Base-by-base conservation (phyloP, 2,888 invertebrate genomes). In the Volucella inanis region DNA sequence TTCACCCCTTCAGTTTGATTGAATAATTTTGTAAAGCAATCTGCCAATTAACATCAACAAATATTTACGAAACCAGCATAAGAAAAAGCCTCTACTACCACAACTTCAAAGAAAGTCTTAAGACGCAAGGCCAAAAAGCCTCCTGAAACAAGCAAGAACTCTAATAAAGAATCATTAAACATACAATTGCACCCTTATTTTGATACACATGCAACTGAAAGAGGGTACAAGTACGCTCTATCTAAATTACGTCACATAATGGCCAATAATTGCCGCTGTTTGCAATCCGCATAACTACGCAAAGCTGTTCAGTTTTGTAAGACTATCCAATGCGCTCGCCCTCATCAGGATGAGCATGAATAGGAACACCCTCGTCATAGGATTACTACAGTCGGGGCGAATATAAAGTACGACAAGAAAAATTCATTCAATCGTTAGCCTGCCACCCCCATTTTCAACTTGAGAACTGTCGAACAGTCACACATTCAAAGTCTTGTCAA, bases 401-500 rank as follows among this genome's bases (percentile, higher is more conserved):
- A 14, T 39, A 4, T 12, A 57, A 15, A 14, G n/a, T 45, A 45
- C 2, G 45, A 45, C 10, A 39, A 52, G 14, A 12, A 61, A 65
- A 71, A 72, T 14, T 52, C 54, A 68, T 62, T 38, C 45, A 70
- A 71, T 71, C 49, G 55, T 59, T 41, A 52, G 64, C 47, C n/a
- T 45, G n/a, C 14, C 62, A 50, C 75, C 71, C 76, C 61, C 47
- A 18, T 8, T 11, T 43, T 54, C 39, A 41, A 3, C 31, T 14
- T n/a, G n/a, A 50, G 18, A 43, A 43, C 43, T 31, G 57, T 47
- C 54, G 22, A 22, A 22, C 22, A 22, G 22, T 22, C 22, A 22
- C 52, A 39, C 61, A 22, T 22, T 2, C 61, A 49, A 50, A 71
- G 38, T 49, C 88, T 90, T 91, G 91, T 88, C 90, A 90, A 87